Conservation (phyloP, 2,113 vertebrate species). For the Clupea harengus region DNA sequence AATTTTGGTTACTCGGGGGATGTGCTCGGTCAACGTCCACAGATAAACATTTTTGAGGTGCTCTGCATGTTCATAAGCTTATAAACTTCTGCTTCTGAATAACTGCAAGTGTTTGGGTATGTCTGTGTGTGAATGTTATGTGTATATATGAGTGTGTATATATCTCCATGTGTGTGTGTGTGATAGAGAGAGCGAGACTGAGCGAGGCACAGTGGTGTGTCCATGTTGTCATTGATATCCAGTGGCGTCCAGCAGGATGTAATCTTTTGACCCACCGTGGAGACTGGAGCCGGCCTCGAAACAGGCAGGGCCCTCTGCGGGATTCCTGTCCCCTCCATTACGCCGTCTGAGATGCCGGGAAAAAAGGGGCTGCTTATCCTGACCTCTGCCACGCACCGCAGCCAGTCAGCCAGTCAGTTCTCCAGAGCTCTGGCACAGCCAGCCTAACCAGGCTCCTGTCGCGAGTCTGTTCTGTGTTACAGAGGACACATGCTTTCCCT, state of each 20-base stretch:
- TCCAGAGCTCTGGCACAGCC: neutral
- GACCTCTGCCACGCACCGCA: constrained; percentile 1
- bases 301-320: neutral
- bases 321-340: neutral
- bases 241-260: constrained; percentile 1
- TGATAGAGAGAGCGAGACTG: neutral
- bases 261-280: neutral
- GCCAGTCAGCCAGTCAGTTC: neutral
- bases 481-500: neutral
- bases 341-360: neutral
- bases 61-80: constrained; percentile 25
- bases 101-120: constrained; percentile 33
- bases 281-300: neutral
- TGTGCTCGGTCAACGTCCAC: neutral
- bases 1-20: neutral
- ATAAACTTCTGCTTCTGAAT: neutral
- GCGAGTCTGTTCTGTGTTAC: neutral
- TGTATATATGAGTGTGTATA: constrained; percentile 17
- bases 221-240: neutral
- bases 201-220: neutral
- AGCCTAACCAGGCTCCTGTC: neutral
- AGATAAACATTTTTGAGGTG: neutral
- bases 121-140: constrained; percentile 33
- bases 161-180: neutral
- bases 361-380: neutral